Base-by-base conservation (phyloP, 2,888 invertebrate genomes). In the Hydraecia micacea region DNA sequence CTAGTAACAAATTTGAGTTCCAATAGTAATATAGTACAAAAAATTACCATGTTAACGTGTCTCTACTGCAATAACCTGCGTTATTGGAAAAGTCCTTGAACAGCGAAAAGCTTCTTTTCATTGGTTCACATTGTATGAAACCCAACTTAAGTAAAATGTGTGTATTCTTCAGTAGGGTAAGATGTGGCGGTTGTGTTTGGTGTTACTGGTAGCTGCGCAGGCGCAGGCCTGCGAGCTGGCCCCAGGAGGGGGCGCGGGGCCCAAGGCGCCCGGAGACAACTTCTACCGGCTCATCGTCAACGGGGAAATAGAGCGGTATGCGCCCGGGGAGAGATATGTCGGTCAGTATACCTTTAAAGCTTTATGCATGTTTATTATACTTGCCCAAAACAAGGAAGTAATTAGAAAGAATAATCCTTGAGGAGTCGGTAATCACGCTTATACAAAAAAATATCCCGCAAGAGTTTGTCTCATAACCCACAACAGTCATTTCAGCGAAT, bases 281-380 rank as follows among this genome's bases (percentile, higher is more conserved):
- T 98, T 98, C 91, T 99, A 98, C 96, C 97, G 98, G 90, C 98
- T 99, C 91, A 97, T 98, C 91, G 97, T 99, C 90, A 98, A 98
- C 90, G 98, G 98, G 65, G 98, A 98, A 90, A 97, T 98, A 39
- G 98, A 98, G 92, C 98, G 98, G 92, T 99, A 99, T 94, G 97
- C 98, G 75, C 98, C 99, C 5, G 98, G 98, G 83, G 97, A 98
- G 92, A 97, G 98, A 87, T 99, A 99, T 92, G 98, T 98, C 79
- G 97, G 98, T 98, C 92, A 97, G 97, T 89, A 58, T 39, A 13
- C 0, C 0, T 42, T 77, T 15, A 11, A 6, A 36, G 18, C 18
- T 52, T 15, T 7, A 32, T 28, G 32, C 7, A 8, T 18, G 11
- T 52, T 70, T 46, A 21, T 46, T 25, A 46, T 46, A 25, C 0